Evolutionary conservation across 2,113 vertebrate species (phyloP).

Genomic region (Ivindomyrus marchei): DNA sequence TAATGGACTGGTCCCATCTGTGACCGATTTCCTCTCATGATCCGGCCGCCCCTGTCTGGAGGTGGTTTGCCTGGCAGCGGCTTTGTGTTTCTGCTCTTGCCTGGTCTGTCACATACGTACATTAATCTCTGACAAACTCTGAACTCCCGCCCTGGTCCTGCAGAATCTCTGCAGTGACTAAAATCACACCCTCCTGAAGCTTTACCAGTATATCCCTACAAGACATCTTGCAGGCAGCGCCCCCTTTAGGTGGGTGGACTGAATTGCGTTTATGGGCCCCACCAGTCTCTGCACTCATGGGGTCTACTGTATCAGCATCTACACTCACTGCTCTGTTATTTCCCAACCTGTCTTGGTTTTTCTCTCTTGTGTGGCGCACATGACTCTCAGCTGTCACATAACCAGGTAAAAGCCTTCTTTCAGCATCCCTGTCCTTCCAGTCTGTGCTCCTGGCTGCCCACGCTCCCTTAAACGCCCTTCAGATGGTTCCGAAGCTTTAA

Average conservation of each 20-base stretch:
- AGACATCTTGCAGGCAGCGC: not conserved
- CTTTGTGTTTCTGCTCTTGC: not conserved
- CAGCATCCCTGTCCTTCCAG: not conserved
- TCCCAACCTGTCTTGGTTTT: constrained; percentile 21
- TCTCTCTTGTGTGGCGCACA: constrained; percentile 71
- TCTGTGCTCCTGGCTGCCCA: not conserved
- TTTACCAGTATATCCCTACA: not conserved
- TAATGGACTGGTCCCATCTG: not conserved
- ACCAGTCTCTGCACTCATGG: not conserved
- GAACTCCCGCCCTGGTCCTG: not conserved
- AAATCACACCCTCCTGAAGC: not conserved
- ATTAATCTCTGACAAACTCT: not conserved
- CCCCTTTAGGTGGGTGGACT: not conserved
- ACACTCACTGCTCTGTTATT: constrained; percentile 22
- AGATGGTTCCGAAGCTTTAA: not conserved
- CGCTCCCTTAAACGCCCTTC: not conserved
- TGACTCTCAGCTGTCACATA: constrained; percentile 95
- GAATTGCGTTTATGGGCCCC: not conserved
- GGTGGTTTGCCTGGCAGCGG: too few species aligned
- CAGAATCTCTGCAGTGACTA: not conserved
- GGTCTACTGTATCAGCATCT: constrained; percentile 21
- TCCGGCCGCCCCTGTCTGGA: too few species aligned
- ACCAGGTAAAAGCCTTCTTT: constrained; percentile 82
- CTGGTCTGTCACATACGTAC: not conserved
- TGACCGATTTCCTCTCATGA: not conserved